Evolutionary conservation across 2,797 vertebrate species (phyloP).

Genomic region (Lacerta viridis): DNA sequence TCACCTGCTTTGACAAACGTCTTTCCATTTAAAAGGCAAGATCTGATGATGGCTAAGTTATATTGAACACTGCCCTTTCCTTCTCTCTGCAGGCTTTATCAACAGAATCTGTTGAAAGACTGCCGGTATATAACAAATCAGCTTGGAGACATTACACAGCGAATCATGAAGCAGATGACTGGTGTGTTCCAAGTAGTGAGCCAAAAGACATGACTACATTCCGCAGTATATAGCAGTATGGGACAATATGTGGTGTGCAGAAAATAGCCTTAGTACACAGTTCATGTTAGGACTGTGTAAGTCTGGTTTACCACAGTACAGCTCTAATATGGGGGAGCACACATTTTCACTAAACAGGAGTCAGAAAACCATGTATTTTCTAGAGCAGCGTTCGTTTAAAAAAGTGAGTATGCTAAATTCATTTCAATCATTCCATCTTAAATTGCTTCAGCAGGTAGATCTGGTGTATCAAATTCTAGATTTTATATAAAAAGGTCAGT

Average conservation of each 20-base stretch:
- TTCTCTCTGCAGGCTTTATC: constrained; percentile 88
- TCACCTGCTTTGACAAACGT: constrained; percentile 5
- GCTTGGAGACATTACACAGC: constrained; percentile 97
- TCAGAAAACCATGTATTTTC: constrained; percentile 48
- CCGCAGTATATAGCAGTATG: constrained; percentile 86
- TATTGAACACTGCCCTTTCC: background rate
- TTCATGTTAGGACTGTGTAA: constrained; percentile 34
- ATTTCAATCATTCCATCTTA: constrained; percentile 47
- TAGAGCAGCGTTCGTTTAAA: constrained; percentile 53
- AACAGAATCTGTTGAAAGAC: constrained; percentile 95
- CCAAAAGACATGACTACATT: constrained; percentile 98
- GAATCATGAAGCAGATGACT: constrained; percentile 95
- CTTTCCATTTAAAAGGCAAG: background rate
- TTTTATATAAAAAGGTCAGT: constrained; percentile 56
- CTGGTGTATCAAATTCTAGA: constrained; percentile 39
- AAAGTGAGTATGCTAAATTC: constrained; percentile 39
- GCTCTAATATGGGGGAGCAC: constrained; percentile 43
- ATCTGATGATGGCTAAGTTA: background rate
- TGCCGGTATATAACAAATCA: constrained; percentile 97
- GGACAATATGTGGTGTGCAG: background rate
- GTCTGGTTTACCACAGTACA: constrained; percentile 50
- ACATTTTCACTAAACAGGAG: constrained; percentile 53
- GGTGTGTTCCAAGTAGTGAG: constrained; percentile 97
- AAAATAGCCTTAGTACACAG: constrained; percentile 29
- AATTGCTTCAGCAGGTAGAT: constrained; percentile 49